Evolutionary conservation across 2,113 vertebrate genomes (phyloP).

Genomic region (Pardalotus punctatus): DNA sequence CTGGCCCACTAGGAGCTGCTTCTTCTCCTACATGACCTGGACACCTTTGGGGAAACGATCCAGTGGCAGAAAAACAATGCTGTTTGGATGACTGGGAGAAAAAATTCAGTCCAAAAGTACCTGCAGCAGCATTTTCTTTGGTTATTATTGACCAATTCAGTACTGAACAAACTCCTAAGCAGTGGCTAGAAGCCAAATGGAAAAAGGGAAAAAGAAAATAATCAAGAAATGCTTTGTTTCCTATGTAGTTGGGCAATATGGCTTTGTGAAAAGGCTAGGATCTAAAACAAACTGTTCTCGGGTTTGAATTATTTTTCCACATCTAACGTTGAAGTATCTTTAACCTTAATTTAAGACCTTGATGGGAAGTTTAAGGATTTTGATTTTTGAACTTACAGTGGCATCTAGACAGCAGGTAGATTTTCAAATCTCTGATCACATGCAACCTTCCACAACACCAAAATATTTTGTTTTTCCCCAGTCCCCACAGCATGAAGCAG

Average conservation of each 20-base stretch:
- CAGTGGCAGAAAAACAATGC: background rate
- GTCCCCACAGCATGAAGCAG: background rate
- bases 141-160: background rate
- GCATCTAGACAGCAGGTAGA: background rate
- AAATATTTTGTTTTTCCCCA: background rate
- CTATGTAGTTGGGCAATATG: background rate
- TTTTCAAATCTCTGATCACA: background rate
- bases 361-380: background rate
- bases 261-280: background rate
- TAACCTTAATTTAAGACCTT: background rate
- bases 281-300: background rate
- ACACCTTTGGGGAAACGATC: background rate
- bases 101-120: background rate
- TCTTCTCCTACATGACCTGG: background rate
- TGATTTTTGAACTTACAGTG: background rate
- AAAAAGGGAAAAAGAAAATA: background rate
- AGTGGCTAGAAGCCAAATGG: background rate
- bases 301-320: background rate
- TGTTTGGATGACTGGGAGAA: background rate
- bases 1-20: rapidly evolving
- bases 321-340: background rate
- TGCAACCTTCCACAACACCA: background rate
- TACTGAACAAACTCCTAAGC: background rate
- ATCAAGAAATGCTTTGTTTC: background rate
- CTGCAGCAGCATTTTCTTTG: background rate